phyloP scores from a whole-genome alignment of 1,140 invertebrate genomes.

The Orchestia grillus region DNA sequence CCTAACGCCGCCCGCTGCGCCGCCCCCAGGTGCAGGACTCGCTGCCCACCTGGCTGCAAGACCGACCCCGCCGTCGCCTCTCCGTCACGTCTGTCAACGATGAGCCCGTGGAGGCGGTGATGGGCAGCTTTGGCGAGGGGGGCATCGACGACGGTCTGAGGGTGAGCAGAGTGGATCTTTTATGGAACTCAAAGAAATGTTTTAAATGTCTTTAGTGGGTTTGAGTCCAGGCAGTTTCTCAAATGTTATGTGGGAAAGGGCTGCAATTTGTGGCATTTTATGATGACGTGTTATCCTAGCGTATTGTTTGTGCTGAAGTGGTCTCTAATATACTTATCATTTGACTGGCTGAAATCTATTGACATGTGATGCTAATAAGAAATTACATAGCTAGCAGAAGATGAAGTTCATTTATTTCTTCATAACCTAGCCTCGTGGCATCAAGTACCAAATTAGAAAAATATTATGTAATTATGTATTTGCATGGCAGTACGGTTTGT shows the following conservation, averaged over 20 bases:
- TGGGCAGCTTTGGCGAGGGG: neutral
- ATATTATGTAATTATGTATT: no score
- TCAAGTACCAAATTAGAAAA: no score
- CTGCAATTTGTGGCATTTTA: neutral
- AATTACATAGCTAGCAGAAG: no score
- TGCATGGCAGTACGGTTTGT: no score
- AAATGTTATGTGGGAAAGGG: neutral
- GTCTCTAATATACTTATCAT: neutral
- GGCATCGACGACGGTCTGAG: slow-evolving; percentile 6
- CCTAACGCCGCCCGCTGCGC: no score
- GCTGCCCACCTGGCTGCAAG: slow-evolving; percentile 33
- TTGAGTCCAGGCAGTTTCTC: neutral
- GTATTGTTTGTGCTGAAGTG: neutral
- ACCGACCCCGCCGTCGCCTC: neutral
- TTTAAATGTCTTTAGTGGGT: neutral
- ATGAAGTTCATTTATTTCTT: no score
- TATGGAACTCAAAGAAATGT: neutral
- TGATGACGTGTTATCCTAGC: neutral
- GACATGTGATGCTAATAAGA: no score
- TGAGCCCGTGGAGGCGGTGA: slow-evolving; percentile 11
- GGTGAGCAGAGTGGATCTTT: neutral
- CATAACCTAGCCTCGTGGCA: no score
- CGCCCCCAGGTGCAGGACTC: slow-evolving; percentile 46
- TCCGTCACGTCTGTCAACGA: neutral
- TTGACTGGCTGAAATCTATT: no score